Evolutionary conservation across 1,140 invertebrate genomes (phyloP).

Genomic region (Heliconius nattereri): DNA sequence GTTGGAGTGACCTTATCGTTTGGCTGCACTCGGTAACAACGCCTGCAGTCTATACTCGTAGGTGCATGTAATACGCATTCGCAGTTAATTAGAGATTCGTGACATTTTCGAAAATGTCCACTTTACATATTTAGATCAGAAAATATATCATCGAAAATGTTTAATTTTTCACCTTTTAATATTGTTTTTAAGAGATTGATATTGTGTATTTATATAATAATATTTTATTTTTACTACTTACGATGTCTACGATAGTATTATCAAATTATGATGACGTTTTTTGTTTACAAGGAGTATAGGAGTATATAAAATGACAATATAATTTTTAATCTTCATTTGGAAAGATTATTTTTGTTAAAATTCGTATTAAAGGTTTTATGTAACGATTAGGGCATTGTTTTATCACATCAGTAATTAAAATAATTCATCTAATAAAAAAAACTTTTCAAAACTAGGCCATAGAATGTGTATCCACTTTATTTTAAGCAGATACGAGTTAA

Average conservation of each 20-base stretch:
- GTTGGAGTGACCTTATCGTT: slow-evolving; percentile 73
- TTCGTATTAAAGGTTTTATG: background rate
- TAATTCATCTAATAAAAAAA: background rate
- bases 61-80: slow-evolving; percentile 34
- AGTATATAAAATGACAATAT: background rate
- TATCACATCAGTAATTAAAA: background rate
- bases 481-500: background rate
- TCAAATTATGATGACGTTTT: slow-evolving; percentile 4
- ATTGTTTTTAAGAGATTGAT: background rate
- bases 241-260: slow-evolving; percentile 10
- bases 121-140: background rate
- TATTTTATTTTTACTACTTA: background rate
- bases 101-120: background rate
- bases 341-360: background rate
- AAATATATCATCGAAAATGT: background rate
- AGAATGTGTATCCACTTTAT: background rate
- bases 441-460: background rate
- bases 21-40: slow-evolving; percentile 67
- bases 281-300: background rate
- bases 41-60: slow-evolving; percentile 49
- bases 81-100: background rate
- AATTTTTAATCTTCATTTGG: background rate
- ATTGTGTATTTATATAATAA: background rate
- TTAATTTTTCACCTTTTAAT: background rate
- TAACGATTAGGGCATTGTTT: too few species aligned